Base-by-base conservation (phyloP, 23 tunicate species). In the Aplidium turbinatum region DNA sequence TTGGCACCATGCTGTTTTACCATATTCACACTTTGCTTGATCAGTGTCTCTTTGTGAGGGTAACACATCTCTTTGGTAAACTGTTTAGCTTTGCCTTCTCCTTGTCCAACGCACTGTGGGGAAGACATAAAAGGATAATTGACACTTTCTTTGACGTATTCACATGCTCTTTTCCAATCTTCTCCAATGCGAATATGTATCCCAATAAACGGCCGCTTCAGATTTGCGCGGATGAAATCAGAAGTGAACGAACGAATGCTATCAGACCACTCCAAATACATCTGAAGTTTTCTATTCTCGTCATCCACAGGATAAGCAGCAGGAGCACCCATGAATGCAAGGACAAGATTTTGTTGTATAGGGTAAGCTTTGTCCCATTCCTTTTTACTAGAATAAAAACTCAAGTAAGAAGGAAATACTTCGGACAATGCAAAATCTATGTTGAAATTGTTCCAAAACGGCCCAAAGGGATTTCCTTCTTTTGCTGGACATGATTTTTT, bases 261-360 rank as follows among this genome's bases (percentile, higher is more conserved):
- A 28, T 79, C 66, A 13, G 82, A 76, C 82, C 85, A 91, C 20
- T 79, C 72, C 22, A 91, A 79, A 45, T 84, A 91, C 28, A 73
- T 79, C 38, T 91, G 97, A 9, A 91, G 78, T 1, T 70, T 42
- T 6, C 91, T 47, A 39, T 91, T 58, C 7, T 25, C 55, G 67
- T 78, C 82, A 13, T 28, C 26, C 0, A 84, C 78, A 0, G 97
- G 97, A 50, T 85, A 91, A 23, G 67, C 5, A 16, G 93, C 91
- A 20, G 91, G 91, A 23, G 97, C 97, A 4, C 97, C 97, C 97
- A 91, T 91, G 28, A 91, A 79, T 22, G 90, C 86, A 16, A 91
- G 45, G 4, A 91, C 86, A 3, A 58, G 63, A 68, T 91, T 46
- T 36, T 58, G 33, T 7, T 42, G 26, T 6, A 69, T 9, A 16